These are phyloP conservation scores for Pogonognathellus flavescens DNA, from an alignment of 1,140 invertebrate genomes.

Conservation along the genomic window DNA sequence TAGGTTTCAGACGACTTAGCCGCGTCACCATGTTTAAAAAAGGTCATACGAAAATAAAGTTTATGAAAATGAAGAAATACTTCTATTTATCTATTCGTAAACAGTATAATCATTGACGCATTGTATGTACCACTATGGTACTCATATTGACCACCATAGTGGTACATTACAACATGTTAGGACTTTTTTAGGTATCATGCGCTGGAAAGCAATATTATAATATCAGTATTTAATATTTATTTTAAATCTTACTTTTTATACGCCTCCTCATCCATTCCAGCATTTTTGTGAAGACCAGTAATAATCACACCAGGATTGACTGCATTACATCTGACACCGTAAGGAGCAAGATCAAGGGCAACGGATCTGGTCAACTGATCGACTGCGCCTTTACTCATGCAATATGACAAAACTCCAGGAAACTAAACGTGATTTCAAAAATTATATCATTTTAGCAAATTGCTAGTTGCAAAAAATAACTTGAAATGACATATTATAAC, in stretches of 20 bases:
- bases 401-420: constrained; percentile 62
- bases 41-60: too few species aligned
- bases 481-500: neutral
- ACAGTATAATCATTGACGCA: too few species aligned
- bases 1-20: too few species aligned
- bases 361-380: constrained; percentile 79
- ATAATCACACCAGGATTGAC: constrained; percentile 77
- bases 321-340: constrained; percentile 77
- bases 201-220: too few species aligned
- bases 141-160: too few species aligned
- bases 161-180: too few species aligned
- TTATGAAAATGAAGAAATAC: too few species aligned
- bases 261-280: constrained; percentile 75
- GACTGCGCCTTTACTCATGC: constrained; percentile 76
- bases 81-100: too few species aligned
- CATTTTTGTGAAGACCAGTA: constrained; percentile 77
- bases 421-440: constrained; percentile 37
- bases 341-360: constrained; percentile 73
- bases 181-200: too few species aligned
- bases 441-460: neutral
- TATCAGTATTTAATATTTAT: neutral
- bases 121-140: too few species aligned
- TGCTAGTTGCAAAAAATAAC: neutral
- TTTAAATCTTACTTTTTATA: constrained; percentile 72
- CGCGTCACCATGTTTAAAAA: too few species aligned